phyloP scores from a whole-genome alignment of 2,797 vertebrate species.

The Lagorchestes hirsutus region DNA sequence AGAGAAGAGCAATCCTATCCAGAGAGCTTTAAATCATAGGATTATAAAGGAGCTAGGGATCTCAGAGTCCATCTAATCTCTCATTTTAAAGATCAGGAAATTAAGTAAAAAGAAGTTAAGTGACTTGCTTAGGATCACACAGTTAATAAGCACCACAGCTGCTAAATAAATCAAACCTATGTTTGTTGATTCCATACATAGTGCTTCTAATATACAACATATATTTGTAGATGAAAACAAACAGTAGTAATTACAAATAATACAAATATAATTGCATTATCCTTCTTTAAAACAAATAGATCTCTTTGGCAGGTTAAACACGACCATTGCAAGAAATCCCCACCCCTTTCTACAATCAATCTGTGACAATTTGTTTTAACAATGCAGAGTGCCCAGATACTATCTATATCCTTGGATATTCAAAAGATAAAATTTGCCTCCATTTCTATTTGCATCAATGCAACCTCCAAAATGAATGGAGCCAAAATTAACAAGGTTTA shows the following conservation, averaged over 20 bases:
- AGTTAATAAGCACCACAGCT: neutral
- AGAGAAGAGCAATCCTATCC: neutral
- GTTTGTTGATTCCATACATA: neutral
- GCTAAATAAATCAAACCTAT: neutral
- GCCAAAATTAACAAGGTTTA: conserved; percentile 4
- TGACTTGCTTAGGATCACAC: neutral
- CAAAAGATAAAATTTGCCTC: conserved; percentile 33
- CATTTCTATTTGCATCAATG: neutral
- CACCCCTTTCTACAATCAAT: neutral
- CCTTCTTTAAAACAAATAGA: conserved; percentile 1
- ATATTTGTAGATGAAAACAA: too few species aligned
- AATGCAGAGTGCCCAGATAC: conserved; percentile 23
- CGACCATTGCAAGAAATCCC: neutral
- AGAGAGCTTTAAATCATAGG: neutral
- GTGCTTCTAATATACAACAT: neutral
- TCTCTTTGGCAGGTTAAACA: conserved; percentile 7
- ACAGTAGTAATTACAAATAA: neutral
- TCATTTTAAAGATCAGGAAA: neutral
- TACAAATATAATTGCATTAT: neutral
- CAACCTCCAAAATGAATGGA: conserved; percentile 10
- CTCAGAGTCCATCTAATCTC: neutral
- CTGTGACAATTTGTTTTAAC: neutral
- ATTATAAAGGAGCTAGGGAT: neutral
- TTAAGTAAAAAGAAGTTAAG: neutral
- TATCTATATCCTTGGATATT: neutral